Conservation (phyloP, 2,888 invertebrate genomes). For the Chloroclystis v-ata region DNA sequence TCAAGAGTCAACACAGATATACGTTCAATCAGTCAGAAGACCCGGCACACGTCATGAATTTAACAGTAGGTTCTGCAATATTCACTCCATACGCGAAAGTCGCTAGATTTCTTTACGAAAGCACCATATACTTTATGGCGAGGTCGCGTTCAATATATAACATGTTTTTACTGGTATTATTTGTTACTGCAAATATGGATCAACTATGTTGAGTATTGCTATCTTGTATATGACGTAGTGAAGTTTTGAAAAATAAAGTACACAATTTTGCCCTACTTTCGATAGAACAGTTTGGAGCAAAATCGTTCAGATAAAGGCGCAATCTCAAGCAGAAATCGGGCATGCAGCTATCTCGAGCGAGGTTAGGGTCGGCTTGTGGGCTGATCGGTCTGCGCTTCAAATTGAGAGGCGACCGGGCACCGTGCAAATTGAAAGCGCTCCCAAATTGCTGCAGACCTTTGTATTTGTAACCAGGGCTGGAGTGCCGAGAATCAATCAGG, state of each 20-base stretch:
- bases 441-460: conserved; percentile 68
- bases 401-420: conserved; percentile 59
- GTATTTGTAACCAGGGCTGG: conserved; percentile 64
- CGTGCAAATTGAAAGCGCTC: conserved; percentile 70
- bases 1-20: conserved; percentile 44
- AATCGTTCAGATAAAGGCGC: conserved; percentile 12
- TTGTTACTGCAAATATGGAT: too few species aligned
- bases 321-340: conserved; percentile 24
- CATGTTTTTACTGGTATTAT: too few species aligned
- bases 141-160: too few species aligned
- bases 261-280: conserved; percentile 4
- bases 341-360: conserved; percentile 18
- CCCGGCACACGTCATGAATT: conserved; percentile 63
- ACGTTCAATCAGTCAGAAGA: conserved; percentile 63
- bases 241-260: too few species aligned
- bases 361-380: conserved; percentile 27
- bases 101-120: conserved; percentile 24
- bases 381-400: conserved; percentile 50
- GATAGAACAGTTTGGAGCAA: conserved; percentile 7
- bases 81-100: conserved; percentile 40
- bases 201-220: too few species aligned
- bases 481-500: conserved; percentile 69
- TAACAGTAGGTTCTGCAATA: conserved; percentile 57
- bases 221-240: too few species aligned
- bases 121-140: conserved; percentile 25